Conservation (phyloP, 2,797 vertebrate genomes). For the Schizopygopsis pylzovi region DNA sequence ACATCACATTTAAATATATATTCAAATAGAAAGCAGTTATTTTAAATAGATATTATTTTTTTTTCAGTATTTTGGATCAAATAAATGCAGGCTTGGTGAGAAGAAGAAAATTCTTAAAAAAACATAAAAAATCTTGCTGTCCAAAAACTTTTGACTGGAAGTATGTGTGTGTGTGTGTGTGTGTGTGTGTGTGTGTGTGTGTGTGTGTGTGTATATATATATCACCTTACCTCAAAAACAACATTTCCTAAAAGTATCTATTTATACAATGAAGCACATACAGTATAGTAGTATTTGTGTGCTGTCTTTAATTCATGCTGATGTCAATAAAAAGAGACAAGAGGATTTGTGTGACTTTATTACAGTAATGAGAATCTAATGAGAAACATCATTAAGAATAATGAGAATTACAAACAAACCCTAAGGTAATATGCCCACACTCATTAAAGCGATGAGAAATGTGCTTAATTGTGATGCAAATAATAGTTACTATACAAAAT, state of each 20-base stretch:
- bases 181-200: too few relatives aligned
- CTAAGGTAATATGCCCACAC: conserved; percentile 10
- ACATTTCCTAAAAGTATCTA: neutral
- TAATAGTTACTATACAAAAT: neutral
- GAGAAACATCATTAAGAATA: neutral
- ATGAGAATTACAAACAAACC: conserved; percentile 7
- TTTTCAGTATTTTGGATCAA: too few relatives aligned
- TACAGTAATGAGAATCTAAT: conserved; percentile 26
- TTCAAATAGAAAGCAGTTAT: too few relatives aligned
- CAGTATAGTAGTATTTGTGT: neutral
- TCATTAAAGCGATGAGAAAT: conserved; percentile 29
- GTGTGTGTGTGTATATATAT: too few relatives aligned
- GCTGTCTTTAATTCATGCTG: neutral
- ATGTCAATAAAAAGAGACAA: neutral
- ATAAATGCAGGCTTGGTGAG: too few relatives aligned
- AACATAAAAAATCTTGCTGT: too few relatives aligned
- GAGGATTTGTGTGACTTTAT: neutral
- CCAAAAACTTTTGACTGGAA: too few relatives aligned
- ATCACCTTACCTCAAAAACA: neutral
- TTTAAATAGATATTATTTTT: too few relatives aligned
- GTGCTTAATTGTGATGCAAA: conserved; percentile 17
- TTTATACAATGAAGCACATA: neutral
- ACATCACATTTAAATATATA: too few relatives aligned
- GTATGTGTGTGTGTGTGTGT: too few relatives aligned
- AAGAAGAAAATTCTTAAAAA: too few relatives aligned